Evolutionary conservation across 2,888 invertebrate genomes (phyloP).

Genomic region (Hesperia comma): DNA sequence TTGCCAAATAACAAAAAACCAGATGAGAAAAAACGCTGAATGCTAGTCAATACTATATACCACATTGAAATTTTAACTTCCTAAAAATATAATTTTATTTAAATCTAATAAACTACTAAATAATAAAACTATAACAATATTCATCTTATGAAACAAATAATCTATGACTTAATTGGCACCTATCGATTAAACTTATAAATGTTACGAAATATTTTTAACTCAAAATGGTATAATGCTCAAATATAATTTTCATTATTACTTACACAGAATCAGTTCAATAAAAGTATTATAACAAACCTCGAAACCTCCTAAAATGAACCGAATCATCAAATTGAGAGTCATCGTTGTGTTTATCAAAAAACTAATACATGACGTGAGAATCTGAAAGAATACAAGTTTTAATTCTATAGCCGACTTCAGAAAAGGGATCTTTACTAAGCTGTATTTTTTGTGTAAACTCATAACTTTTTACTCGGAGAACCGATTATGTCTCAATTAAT

Average conservation of each 20-base stretch:
- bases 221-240: too few relatives aligned
- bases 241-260: too few relatives aligned
- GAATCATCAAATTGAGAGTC: constrained; percentile 36
- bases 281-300: background rate
- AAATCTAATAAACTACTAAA: too few relatives aligned
- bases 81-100: background rate
- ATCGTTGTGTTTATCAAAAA: constrained; percentile 39
- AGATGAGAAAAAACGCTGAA: background rate
- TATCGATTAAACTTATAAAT: too few relatives aligned
- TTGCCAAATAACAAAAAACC: background rate
- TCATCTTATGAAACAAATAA: background rate
- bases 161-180: too few relatives aligned
- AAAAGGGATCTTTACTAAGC: too few relatives aligned
- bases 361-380: constrained; percentile 33
- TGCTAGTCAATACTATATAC: background rate
- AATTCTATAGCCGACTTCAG: too few relatives aligned
- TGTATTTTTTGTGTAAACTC: too few relatives aligned
- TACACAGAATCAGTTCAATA: background rate
- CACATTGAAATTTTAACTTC: constrained; percentile 1
- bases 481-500: too few relatives aligned
- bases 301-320: constrained; percentile 18
- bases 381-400: constrained; percentile 35
- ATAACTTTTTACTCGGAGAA: too few relatives aligned
- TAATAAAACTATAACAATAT: background rate
- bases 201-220: too few relatives aligned